A percentile compares a stretch with the other conserved stretches of the same genome.
Conservation (phyloP, 2,888 invertebrate species). For the Sphaeridia pumilis region DNA sequence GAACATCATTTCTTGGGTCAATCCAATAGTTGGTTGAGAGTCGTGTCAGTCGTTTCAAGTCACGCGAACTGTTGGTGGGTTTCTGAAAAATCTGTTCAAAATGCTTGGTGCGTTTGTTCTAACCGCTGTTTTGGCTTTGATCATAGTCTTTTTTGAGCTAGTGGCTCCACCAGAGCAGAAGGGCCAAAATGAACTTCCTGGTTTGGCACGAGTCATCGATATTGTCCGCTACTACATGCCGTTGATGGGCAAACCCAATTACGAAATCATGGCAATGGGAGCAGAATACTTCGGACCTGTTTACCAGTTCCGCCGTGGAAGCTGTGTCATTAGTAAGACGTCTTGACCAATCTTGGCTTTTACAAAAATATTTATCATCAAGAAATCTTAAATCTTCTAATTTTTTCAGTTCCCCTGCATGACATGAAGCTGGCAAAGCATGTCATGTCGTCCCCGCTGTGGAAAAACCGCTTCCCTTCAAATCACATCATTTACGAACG, state of each 20-base stretch:
- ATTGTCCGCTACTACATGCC: not conserved
- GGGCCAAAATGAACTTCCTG: too few species aligned
- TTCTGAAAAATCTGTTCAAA: too few species aligned
- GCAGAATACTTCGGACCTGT: conserved; percentile 3
- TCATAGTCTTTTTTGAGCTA: too few species aligned
- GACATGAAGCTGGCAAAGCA: conserved; percentile 9
- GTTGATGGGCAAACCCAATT: conserved; percentile 10
- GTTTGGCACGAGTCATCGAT: not conserved
- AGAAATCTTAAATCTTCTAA: not conserved
- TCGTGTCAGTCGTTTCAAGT: too few species aligned
- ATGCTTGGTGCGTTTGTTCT: too few species aligned
- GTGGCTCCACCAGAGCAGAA: too few species aligned
- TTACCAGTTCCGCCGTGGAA: conserved; percentile 4
- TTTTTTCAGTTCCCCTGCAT: conserved; percentile 8
- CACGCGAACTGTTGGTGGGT: too few species aligned
- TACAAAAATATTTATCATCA: not conserved
- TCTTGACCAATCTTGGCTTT: not conserved
- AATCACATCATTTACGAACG: conserved; percentile 9
- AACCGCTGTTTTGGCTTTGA: too few species aligned
- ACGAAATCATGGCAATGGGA: conserved; percentile 1
- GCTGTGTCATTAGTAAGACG: not conserved
- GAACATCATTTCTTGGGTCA: too few species aligned
- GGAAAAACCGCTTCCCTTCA: conserved; percentile 2
- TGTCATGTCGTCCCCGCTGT: conserved; percentile 6
- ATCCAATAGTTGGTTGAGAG: too few species aligned